These are phyloP conservation scores for Equus quagga DNA, from an alignment of 2,113 vertebrate genomes.

Conservation along the genomic window DNA sequence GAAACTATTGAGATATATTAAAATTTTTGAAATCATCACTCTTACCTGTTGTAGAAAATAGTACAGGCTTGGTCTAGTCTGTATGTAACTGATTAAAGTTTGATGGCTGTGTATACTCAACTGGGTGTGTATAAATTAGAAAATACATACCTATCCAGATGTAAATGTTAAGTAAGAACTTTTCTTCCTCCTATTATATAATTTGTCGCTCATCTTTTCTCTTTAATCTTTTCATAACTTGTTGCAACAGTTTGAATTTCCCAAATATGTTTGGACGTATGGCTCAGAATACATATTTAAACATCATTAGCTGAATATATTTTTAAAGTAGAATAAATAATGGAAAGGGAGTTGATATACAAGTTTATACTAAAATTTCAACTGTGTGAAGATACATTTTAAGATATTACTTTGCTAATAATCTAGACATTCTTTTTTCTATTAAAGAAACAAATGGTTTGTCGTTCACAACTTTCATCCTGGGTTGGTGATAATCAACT, in stretches of 20 bases:
- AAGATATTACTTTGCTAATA: slow-evolving; percentile 78
- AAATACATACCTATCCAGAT: slow-evolving; percentile 2
- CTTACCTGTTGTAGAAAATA: slow-evolving; percentile 45
- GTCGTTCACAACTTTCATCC: slow-evolving; percentile 61
- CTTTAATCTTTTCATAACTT: slow-evolving; percentile 60
- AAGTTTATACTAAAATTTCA: slow-evolving; percentile 76
- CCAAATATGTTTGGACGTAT: slow-evolving; percentile 76
- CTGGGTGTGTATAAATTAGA: slow-evolving; percentile 48
- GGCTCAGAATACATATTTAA: slow-evolving; percentile 82
- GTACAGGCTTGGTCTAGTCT: background rate
- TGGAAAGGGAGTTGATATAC: slow-evolving; percentile 74
- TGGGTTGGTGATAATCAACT: slow-evolving; percentile 79
- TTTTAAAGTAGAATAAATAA: slow-evolving; percentile 77
- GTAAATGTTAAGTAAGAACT: slow-evolving; percentile 1
- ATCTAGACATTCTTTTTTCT: slow-evolving; percentile 74
- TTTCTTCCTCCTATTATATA: slow-evolving; percentile 51
- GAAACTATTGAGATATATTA: slow-evolving; percentile 34
- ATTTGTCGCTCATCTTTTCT: slow-evolving; percentile 50
- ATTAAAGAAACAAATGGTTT: slow-evolving; percentile 57
- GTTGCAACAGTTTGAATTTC: slow-evolving; percentile 60
- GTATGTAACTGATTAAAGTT: slow-evolving; percentile 39
- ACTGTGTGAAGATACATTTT: slow-evolving; percentile 76
- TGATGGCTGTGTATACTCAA: slow-evolving; percentile 4
- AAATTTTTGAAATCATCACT: slow-evolving; percentile 39
- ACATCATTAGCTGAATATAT: slow-evolving; percentile 85